Evolutionary conservation across 2,888 invertebrate genomes (phyloP), one percentile per base, ranked within the genome.

Genomic region (Pheosia tremula): DNA sequence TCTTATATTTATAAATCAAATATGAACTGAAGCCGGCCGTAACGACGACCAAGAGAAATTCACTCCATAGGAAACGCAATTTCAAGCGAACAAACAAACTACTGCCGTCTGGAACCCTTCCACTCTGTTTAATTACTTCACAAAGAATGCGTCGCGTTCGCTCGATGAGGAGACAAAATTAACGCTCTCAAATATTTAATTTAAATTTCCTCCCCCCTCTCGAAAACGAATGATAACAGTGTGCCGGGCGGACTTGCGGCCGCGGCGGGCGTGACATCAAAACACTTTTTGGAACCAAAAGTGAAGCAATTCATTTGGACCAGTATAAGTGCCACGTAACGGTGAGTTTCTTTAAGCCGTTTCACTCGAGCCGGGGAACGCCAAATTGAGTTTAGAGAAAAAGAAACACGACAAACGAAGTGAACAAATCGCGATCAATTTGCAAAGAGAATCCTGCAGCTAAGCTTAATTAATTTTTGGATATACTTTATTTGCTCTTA

Each of bases 131-230:
- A 93, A 93, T 93, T 93, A 93, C 93, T 93, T 93, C 87, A 89
- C 93, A 91, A 93, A 93, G 93, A 93, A 93, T 93, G 93, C 93
- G 93, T 91, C 91, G 93, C 88, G 84, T 85, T 90, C 89, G 85
- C 92, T 85, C 92, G 89, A 92, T 91, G 93, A 93, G 93, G 90
- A 93, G 93, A 93, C 93, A 91, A 93, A 93, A 92, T 93, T 92
- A 93, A 93, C 93, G 90, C 88, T 88, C 93, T 90, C 92, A 92
- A 93, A 93, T 93, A 93, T 93, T 93, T 93, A 93, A 93, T 93
- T 93, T 93, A 91, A 93, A 93, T 93, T 92, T 93, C 85, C 86
- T 82, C 82, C 76, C 82, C 81, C 82, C 76, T 82, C 81, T 85
- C 87, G 83, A 86, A 89, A 91, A 90, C 91, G 91, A 91, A 93